A percentile compares a stretch with the other conserved stretches of the same genome.
These are phyloP conservation scores for Phasianus colchicus DNA, from an alignment of 2,113 vertebrate species.

Conservation along the genomic window DNA sequence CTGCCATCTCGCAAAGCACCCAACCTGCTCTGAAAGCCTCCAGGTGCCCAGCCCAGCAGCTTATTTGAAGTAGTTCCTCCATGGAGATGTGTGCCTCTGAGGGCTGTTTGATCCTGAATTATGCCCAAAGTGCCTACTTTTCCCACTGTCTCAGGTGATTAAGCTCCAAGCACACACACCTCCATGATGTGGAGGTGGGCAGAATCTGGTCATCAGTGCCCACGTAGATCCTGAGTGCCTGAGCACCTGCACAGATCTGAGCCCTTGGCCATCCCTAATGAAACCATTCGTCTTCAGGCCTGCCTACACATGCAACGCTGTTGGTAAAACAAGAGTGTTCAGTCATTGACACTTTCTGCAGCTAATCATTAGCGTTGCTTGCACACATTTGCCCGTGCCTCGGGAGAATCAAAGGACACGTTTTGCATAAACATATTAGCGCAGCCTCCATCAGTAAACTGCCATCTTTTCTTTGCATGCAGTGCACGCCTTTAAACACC, in stretches of 20 bases:
- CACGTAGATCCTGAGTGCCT: not conserved
- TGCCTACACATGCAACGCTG: fast-evolving
- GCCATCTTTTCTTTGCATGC: not conserved
- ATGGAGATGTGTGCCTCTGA: not conserved
- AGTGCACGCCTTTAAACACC: not conserved
- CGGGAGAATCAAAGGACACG: constrained; percentile 9
- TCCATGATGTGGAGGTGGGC: not conserved
- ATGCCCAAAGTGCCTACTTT: fast-evolving
- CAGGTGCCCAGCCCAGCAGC: fast-evolving
- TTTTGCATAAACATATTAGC: constrained; percentile 30
- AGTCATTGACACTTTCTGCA: not conserved
- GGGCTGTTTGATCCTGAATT: not conserved
- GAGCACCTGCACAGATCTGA: not conserved
- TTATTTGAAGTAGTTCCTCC: fast-evolving
- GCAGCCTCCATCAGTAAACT: not conserved
- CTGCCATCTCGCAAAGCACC: not conserved
- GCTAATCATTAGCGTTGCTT: not conserved
- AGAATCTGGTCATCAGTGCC: not conserved
- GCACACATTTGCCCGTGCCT: not conserved
- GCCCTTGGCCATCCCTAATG: not conserved
- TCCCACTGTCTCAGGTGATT: not conserved
- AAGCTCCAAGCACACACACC: not conserved
- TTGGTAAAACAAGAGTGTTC: not conserved
- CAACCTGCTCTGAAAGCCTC: not conserved
- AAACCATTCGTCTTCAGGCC: not conserved